Percentiles rank a stretch among this genome's conserved stretches.
Evolutionary conservation across 2,888 invertebrate species (phyloP).

Genomic region (Imbricaverruca yamaguchii): DNA sequence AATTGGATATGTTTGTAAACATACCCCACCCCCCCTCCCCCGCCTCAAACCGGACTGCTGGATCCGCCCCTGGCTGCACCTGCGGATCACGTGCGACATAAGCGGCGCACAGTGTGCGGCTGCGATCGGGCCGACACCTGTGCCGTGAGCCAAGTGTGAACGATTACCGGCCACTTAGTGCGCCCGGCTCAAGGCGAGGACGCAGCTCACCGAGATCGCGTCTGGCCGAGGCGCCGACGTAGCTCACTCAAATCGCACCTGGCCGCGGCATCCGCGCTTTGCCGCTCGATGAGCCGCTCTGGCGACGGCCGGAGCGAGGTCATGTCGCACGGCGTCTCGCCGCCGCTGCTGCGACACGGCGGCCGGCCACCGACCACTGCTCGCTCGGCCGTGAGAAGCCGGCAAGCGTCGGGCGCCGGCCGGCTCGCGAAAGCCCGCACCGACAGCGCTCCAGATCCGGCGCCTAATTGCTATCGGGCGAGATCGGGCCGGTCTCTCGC

Average conservation of each 20-base stretch:
- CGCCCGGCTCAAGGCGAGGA: neutral
- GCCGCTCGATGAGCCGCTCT: too few relatives aligned
- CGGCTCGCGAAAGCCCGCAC: neutral
- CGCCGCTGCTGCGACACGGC: neutral
- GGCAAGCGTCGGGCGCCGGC: neutral
- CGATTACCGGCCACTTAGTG: neutral
- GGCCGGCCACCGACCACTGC: neutral
- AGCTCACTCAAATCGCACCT: too few relatives aligned
- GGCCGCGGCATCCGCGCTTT: too few relatives aligned
- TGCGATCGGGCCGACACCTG: neutral
- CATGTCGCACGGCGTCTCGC: too few relatives aligned
- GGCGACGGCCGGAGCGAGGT: too few relatives aligned
- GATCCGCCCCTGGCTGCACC: too few relatives aligned
- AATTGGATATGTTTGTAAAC: too few relatives aligned
- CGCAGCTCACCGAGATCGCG: too few relatives aligned
- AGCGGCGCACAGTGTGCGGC: neutral
- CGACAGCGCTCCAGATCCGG: neutral
- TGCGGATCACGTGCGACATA: neutral
- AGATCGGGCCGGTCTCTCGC: neutral
- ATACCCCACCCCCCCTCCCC: too few relatives aligned
- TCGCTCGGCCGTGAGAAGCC: neutral
- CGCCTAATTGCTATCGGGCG: conserved; percentile 2
- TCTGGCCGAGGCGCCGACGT: too few relatives aligned
- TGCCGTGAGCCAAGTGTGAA: neutral
- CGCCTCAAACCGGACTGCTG: too few relatives aligned